A percentile compares a stretch with the other conserved stretches of the same genome.
phyloP scores from a whole-genome alignment of 2,888 invertebrate species.

The Cosmopolites sordidus region DNA sequence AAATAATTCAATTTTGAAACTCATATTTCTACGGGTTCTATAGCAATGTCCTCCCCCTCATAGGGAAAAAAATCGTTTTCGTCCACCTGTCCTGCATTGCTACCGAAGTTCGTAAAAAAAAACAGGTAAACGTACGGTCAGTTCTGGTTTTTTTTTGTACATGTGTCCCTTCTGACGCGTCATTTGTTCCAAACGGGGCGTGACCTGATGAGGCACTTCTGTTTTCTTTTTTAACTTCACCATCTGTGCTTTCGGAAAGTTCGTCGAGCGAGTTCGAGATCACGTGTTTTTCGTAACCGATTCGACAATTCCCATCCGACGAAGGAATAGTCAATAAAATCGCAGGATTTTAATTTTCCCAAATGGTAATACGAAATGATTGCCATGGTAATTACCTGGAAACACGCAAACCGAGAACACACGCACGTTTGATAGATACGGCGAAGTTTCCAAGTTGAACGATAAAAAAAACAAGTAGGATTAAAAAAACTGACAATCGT shows the following conservation, averaged over 20 bases:
- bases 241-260: background rate
- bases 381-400: conserved; percentile 19
- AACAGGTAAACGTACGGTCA: no score
- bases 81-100: no score
- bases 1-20: no score
- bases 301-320: no score
- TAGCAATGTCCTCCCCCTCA: no score
- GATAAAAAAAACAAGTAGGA: no score
- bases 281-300: no score
- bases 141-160: no score
- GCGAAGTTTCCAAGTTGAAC: background rate
- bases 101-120: no score
- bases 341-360: conserved; percentile 22
- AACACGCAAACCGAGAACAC: conserved; percentile 15
- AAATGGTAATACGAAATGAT: conserved; percentile 25
- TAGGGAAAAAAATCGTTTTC: no score
- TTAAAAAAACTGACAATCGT: no score
- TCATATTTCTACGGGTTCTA: no score
- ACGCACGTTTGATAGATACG: background rate
- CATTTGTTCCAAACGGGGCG: conserved; percentile 27
- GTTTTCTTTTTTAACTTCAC: background rate
- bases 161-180: conserved; percentile 24
- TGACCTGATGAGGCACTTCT: conserved; percentile 6
- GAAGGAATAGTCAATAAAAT: background rate
- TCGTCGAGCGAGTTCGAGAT: background rate